A percentile compares a stretch with the other conserved stretches of the same genome.
Evolutionary conservation across 2,797 vertebrate species (phyloP).

Genomic region (Podarcis siculus): DNA sequence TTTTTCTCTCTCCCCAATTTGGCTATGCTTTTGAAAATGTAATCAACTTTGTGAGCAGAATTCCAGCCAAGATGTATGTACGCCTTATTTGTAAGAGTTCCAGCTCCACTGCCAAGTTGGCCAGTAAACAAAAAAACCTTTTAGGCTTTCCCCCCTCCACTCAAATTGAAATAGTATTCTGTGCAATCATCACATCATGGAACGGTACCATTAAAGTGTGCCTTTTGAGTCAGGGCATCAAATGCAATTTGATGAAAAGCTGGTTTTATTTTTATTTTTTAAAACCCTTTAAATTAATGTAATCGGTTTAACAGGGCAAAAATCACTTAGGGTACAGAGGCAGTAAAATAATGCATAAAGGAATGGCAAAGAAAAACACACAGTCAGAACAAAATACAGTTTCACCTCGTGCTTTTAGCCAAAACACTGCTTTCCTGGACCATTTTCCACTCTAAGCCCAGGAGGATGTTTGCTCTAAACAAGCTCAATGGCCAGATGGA

Average conservation of each 20-base stretch:
- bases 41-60: constrained; percentile 56
- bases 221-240: constrained; percentile 36
- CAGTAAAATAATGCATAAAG: constrained; percentile 7
- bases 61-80: constrained; percentile 51
- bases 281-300: constrained; percentile 48
- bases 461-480: background rate
- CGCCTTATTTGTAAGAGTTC: constrained; percentile 57
- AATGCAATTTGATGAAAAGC: background rate
- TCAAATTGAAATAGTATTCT: constrained; percentile 50
- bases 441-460: background rate
- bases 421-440: background rate
- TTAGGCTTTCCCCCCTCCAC: background rate
- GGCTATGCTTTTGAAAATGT: constrained; percentile 38
- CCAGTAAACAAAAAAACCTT: constrained; percentile 15
- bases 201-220: constrained; percentile 38
- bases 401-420: background rate
- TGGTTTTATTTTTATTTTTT: background rate
- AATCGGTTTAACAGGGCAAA: constrained; percentile 25
- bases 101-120: constrained; percentile 52
- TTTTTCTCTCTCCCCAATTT: constrained; percentile 2
- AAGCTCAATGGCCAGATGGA: background rate
- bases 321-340: constrained; percentile 32
- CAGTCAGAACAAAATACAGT: background rate
- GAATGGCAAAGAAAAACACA: constrained; percentile 3
- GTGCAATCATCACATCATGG: constrained; percentile 31